phyloP scores from a whole-genome alignment of 2,113 vertebrate species.

The Apteryx owenii region DNA sequence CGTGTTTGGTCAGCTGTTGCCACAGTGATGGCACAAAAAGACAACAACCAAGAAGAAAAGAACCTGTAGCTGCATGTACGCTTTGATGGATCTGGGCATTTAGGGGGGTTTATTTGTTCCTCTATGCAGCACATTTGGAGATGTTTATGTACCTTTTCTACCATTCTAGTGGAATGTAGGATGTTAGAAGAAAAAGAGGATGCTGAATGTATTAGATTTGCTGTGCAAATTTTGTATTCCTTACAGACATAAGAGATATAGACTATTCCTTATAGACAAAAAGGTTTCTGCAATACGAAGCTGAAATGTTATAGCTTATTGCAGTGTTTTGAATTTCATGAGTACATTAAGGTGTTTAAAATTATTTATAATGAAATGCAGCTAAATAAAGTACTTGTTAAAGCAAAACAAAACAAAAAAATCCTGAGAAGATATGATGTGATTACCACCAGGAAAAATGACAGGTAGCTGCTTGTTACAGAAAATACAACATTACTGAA shows the following conservation, averaged over 20 bases:
- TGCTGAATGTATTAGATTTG: background rate
- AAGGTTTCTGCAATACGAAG: background rate
- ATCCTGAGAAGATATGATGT: background rate
- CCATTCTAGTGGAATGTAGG: background rate
- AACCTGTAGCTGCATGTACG: background rate
- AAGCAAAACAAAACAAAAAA: background rate
- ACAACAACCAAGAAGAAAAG: background rate
- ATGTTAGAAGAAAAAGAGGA: background rate
- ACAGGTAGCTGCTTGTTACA: background rate
- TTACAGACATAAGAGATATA: background rate
- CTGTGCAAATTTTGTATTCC: background rate
- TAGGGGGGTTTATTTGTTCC: background rate
- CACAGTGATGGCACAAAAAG: conserved; percentile 7
- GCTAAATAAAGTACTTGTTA: conserved; percentile 6
- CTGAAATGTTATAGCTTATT: background rate
- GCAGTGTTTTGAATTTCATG: background rate
- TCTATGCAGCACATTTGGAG: background rate
- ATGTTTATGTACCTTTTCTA: background rate
- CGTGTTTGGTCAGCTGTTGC: conserved; percentile 19
- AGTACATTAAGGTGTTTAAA: background rate
- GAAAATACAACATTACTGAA: conserved; percentile 1
- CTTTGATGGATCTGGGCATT: background rate
- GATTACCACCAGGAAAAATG: background rate
- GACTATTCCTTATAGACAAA: background rate
- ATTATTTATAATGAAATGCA: background rate